phyloP scores from a whole-genome alignment of 2,888 invertebrate genomes.

The Plebejus argus region DNA sequence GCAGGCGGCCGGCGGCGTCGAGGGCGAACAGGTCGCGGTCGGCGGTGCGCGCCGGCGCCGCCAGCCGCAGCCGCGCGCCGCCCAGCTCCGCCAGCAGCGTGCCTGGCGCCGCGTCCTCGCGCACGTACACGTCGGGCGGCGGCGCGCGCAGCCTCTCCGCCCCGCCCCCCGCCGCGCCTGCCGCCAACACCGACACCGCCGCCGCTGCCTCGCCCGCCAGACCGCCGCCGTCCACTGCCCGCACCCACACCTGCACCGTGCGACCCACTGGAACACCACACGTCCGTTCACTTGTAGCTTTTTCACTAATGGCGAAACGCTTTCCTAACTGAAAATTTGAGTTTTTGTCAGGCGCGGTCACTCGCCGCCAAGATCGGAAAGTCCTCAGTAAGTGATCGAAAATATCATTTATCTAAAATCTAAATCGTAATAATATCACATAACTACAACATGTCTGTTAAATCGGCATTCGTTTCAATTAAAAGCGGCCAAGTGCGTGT shows the following conservation, averaged over 20 bases:
- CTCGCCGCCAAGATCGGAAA: too few species aligned
- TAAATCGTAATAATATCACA: too few species aligned
- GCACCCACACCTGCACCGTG: conserved; percentile 93
- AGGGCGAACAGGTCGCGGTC: conserved; percentile 41
- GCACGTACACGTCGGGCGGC: conserved; percentile 88
- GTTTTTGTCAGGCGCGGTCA: too few species aligned
- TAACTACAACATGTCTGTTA: too few species aligned
- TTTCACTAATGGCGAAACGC: not conserved
- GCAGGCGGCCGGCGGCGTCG: conserved; percentile 83
- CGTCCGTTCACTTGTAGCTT: not conserved
- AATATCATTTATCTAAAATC: too few species aligned
- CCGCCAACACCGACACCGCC: conserved; percentile 87
- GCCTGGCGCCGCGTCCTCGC: conserved; percentile 84
- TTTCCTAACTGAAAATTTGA: too few species aligned
- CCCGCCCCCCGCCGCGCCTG: conserved; percentile 69
- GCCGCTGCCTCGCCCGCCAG: conserved; percentile 92
- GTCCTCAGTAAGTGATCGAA: too few species aligned
- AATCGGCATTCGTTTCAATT: too few species aligned
- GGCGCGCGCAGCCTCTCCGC: conserved; percentile 89
- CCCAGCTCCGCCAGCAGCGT: conserved; percentile 61
- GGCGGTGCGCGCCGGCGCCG: conserved; percentile 40
- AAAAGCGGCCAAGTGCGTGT: too few species aligned
- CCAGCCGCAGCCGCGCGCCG: conserved; percentile 41
- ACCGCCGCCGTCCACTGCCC: conserved; percentile 92
- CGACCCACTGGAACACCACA: conserved; percentile 81